Evolutionary conservation across 2,113 vertebrate genomes (phyloP).

Genomic region (Phrynosoma blainvillii): DNA sequence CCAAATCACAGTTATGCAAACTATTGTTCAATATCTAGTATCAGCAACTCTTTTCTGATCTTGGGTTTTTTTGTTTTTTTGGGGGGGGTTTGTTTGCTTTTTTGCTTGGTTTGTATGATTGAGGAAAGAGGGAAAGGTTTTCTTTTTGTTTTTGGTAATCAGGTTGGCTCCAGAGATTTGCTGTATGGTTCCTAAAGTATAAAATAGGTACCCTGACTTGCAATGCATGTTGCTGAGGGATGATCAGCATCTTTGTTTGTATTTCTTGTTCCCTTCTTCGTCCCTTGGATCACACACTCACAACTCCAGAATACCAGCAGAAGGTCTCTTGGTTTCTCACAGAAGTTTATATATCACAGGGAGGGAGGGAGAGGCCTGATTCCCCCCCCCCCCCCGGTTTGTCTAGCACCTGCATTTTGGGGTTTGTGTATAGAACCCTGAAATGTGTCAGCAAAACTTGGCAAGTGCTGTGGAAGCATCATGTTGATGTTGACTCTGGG

Average conservation of each 20-base stretch:
- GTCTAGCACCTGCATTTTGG: too few species aligned
- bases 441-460: not conserved
- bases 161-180: not conserved
- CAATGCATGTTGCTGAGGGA: not conserved
- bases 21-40: too few species aligned
- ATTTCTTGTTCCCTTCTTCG: not conserved
- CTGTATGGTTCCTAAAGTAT: not conserved
- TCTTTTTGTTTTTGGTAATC: not conserved
- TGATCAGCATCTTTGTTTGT: not conserved
- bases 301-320: not conserved
- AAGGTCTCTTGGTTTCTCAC: not conserved
- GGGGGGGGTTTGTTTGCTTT: too few species aligned
- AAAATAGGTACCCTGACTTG: not conserved
- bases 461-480: not conserved
- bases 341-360: too few species aligned
- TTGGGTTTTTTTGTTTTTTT: too few species aligned
- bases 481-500: not conserved
- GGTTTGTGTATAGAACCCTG: not conserved
- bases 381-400: too few species aligned
- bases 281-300: not conserved
- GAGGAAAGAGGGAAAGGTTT: too few species aligned
- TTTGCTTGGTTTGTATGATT: too few species aligned
- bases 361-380: not conserved
- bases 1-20: too few species aligned
- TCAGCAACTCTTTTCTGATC: too few species aligned